Conservation (phyloP, 1,140 invertebrate species). For the Idris sp. region DNA sequence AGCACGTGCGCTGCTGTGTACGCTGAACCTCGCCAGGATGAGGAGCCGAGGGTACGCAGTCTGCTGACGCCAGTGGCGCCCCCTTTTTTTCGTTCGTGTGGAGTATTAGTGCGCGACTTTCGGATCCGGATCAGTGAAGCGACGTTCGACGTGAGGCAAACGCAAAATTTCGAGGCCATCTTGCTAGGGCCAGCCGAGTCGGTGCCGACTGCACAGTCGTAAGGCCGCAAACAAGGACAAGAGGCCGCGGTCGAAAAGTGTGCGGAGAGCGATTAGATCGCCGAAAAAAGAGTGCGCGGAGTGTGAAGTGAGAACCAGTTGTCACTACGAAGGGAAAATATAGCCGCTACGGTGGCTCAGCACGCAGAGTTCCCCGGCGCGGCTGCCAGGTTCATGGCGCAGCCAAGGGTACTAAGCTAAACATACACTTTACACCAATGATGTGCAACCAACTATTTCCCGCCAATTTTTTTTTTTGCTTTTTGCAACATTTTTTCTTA, state of each 20-base stretch:
- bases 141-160: constrained; percentile 19
- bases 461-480: too few species aligned
- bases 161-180: not conserved
- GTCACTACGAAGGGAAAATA: constrained; percentile 74
- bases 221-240: constrained; percentile 42
- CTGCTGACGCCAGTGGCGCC: constrained; percentile 58
- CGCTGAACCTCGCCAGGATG: constrained; percentile 49
- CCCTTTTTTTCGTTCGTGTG: constrained; percentile 44
- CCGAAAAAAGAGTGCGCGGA: constrained; percentile 45
- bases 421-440: too few species aligned
- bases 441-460: too few species aligned
- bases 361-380: constrained; percentile 80
- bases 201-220: constrained; percentile 20
- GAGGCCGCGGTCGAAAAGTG: constrained; percentile 54
- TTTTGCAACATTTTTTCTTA: too few species aligned
- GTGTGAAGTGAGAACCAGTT: constrained; percentile 60
- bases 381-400: constrained; percentile 83
- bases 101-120: constrained; percentile 55
- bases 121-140: constrained; percentile 45
- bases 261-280: constrained; percentile 29
- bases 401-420: constrained; percentile 83
- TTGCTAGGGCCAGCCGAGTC: not conserved
- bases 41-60: constrained; percentile 47
- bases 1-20: constrained; percentile 39
- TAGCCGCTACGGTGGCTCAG: constrained; percentile 80